Conservation (phyloP, 1,140 invertebrate species). For the Solenopsis fugax region DNA sequence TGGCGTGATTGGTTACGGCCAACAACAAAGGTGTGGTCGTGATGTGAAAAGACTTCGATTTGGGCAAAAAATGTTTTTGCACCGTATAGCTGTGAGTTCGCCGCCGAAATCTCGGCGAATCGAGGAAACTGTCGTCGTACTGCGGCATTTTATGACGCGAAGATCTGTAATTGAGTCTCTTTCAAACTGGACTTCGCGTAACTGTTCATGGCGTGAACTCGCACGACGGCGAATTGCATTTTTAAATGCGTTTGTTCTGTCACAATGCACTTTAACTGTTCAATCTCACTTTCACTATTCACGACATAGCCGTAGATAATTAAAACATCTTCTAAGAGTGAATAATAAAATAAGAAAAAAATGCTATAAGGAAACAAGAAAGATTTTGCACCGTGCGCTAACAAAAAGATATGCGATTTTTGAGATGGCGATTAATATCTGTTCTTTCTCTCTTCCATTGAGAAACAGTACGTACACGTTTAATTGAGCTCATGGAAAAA, state of each 20-base stretch:
- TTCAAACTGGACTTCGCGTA: background rate
- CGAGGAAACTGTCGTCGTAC: conserved; percentile 84
- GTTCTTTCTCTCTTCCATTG: background rate
- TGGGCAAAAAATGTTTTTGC: conserved; percentile 82
- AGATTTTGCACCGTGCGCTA: background rate
- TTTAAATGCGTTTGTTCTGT: background rate
- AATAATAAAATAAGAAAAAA: conserved; percentile 17
- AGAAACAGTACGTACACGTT: background rate
- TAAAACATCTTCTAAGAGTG: background rate
- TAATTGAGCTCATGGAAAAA: background rate
- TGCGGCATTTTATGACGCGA: conserved; percentile 81
- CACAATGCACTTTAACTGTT: conserved; percentile 32
- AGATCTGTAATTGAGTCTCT: background rate
- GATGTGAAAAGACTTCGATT: conserved; percentile 83
- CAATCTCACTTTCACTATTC: conserved; percentile 45
- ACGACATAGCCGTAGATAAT: background rate
- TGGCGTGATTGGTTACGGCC: conserved; percentile 83
- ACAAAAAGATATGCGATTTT: conserved; percentile 5
- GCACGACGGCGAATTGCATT: conserved; percentile 23
- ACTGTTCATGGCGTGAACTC: background rate
- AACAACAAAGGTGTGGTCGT: conserved; percentile 83
- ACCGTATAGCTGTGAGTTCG: conserved; percentile 85
- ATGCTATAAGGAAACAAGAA: background rate
- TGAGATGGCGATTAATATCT: background rate
- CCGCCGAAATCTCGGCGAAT: conserved; percentile 84